Conservation (phyloP, 2,113 vertebrate genomes). For the Illadopsis cleaveri region DNA sequence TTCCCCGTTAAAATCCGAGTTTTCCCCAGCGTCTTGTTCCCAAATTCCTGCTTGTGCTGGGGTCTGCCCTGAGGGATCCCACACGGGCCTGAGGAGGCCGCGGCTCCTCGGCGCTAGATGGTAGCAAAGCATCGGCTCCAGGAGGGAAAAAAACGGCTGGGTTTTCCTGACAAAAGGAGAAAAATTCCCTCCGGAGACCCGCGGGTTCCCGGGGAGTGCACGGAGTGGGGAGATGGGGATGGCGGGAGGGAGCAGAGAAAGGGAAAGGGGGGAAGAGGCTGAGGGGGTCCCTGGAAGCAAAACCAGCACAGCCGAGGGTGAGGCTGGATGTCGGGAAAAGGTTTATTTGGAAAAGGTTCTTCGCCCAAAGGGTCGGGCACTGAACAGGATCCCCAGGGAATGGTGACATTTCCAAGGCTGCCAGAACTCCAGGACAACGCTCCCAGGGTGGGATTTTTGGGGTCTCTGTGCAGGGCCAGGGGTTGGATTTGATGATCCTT, state of each 20-base stretch:
- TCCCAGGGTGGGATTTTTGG: not conserved
- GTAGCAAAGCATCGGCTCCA: too few relatives aligned
- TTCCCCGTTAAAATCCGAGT: too few relatives aligned
- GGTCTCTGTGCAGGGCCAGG: too few relatives aligned
- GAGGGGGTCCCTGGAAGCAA: not conserved
- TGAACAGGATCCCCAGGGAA: not conserved
- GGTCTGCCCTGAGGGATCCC: too few relatives aligned
- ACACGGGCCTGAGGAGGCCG: too few relatives aligned
- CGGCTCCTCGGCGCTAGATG: too few relatives aligned
- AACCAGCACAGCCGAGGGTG: rapidly evolving
- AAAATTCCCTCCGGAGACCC: not conserved
- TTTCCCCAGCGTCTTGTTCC: too few relatives aligned
- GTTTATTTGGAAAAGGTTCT: not conserved
- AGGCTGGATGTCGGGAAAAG: not conserved
- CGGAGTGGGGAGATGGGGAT: not conserved
- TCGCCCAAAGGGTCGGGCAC: rapidly evolving
- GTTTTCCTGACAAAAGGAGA: not conserved
- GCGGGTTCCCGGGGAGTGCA: not conserved
- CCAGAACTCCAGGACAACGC: not conserved
- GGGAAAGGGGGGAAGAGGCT: not conserved
- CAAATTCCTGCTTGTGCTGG: too few relatives aligned
- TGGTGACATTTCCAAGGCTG: not conserved
- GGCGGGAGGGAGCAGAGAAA: not conserved
- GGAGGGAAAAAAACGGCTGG: not conserved
- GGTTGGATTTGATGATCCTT: not conserved